These are phyloP conservation scores for Scartelaos histophorus DNA, from an alignment of 2,113 vertebrate species.

Conservation along the genomic window DNA sequence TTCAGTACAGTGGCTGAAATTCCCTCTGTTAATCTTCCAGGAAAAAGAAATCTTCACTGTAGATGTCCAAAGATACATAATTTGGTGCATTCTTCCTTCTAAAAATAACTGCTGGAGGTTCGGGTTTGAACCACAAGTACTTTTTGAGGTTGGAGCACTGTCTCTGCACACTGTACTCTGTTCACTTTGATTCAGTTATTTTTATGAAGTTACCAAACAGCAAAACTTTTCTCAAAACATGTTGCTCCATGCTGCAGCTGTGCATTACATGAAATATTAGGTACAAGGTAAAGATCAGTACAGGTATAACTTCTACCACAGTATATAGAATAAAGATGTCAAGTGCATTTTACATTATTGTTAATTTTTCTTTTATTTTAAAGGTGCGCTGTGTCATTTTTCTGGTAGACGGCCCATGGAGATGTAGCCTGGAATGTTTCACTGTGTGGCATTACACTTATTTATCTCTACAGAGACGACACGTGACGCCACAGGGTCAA, in stretches of 20 bases:
- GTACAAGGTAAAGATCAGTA: conserved; percentile 2
- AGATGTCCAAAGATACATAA: conserved; percentile 62
- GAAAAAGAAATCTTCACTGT: conserved; percentile 32
- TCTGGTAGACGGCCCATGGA: no score
- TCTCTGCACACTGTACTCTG: conserved; percentile 59
- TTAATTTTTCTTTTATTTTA: no score
- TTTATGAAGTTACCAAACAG: conserved; percentile 51
- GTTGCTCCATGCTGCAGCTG: conserved; percentile 26
- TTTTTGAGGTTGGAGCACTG: conserved; percentile 68
- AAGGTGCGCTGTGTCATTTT: no score
- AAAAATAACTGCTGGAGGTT: conserved; percentile 68
- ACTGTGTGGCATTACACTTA: no score
- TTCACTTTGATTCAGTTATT: conserved; percentile 48
- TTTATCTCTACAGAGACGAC: no score
- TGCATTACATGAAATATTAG: conserved; percentile 8
- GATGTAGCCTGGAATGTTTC: no score
- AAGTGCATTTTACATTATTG: no score
- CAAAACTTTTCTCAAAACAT: conserved; percentile 30
- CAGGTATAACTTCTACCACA: no score
- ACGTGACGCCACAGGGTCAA: no score
- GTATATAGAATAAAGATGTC: no score
- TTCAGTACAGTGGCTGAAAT: conserved; percentile 54
- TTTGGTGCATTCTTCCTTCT: conserved; percentile 71
- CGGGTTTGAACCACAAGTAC: conserved; percentile 68
- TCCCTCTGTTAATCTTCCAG: conserved; percentile 51